A percentile compares a stretch with the other conserved stretches of the same genome.
phyloP scores from a whole-genome alignment of 2,888 invertebrate species.

The Galerucella calmariensis region DNA sequence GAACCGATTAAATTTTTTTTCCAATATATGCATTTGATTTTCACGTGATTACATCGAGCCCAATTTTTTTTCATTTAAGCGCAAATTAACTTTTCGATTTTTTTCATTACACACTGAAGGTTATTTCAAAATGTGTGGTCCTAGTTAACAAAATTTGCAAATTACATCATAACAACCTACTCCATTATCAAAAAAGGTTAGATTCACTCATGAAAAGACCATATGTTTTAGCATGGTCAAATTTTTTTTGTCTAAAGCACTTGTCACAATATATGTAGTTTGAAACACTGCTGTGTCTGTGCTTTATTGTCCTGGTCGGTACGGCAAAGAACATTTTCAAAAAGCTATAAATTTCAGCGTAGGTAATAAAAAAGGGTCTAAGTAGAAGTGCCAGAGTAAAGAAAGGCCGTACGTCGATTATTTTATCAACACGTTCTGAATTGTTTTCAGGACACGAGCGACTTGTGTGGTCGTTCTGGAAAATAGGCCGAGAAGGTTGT shows the following conservation, averaged over 20 bases:
- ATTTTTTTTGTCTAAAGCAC: not conserved
- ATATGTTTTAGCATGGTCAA: not conserved
- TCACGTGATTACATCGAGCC: no score
- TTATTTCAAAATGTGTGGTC: conserved; percentile 8
- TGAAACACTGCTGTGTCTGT: not conserved
- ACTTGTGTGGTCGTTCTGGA: conserved; percentile 34
- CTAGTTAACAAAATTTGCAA: not conserved
- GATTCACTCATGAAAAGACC: not conserved
- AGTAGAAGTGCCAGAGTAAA: conserved; percentile 26
- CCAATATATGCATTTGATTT: no score
- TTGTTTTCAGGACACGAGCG: conserved; percentile 30
- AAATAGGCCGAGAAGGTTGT: not conserved
- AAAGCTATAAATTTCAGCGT: conserved; percentile 19
- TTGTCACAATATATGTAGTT: conserved; percentile 7
- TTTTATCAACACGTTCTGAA: conserved; percentile 37
- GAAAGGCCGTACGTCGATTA: conserved; percentile 29
- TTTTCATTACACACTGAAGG: not conserved
- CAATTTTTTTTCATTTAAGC: not conserved
- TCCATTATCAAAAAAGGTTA: conserved; percentile 5
- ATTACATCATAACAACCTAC: conserved; percentile 7
- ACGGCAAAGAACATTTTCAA: not conserved
- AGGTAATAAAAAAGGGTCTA: conserved; percentile 29
- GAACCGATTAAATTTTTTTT: no score
- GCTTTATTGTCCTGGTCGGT: not conserved
- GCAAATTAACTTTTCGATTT: not conserved